phyloP scores from a whole-genome alignment of 2,113 vertebrate genomes.

The Mionectes macconnelli region DNA sequence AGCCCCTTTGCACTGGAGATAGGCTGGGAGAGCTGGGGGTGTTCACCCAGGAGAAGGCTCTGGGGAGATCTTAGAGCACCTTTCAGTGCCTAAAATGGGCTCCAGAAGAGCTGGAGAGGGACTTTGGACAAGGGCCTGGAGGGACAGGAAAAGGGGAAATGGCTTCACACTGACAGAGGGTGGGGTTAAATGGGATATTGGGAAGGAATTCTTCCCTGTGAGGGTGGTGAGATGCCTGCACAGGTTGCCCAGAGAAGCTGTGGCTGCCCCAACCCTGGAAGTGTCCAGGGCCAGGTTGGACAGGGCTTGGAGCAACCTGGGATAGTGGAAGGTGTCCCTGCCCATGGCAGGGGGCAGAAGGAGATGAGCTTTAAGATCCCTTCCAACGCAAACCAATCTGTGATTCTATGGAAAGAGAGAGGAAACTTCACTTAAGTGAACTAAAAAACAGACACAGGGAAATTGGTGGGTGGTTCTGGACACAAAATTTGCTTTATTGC shows the following conservation, averaged over 20 bases:
- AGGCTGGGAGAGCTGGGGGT: not conserved
- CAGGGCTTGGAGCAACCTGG: not conserved
- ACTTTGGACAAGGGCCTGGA: accelerated
- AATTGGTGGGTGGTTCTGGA: not conserved
- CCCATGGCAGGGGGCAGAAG: not conserved
- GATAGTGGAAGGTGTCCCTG: not conserved
- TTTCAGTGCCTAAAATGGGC: not conserved
- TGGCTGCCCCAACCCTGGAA: not conserved
- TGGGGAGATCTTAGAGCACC: accelerated
- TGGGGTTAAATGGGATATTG: accelerated
- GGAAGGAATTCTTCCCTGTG: not conserved
- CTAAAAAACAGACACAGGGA: not conserved
- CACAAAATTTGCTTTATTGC: slow-evolving; percentile 34
- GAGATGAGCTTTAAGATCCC: not conserved
- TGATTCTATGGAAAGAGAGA: not conserved
- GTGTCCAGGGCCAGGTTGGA: not conserved
- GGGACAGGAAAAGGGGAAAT: not conserved
- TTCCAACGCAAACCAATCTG: not conserved
- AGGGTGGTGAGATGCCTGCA: not conserved
- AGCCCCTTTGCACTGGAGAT: not conserved
- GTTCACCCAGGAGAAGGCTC: not conserved
- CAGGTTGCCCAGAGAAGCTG: not conserved
- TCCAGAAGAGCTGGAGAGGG: not conserved
- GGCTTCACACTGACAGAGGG: not conserved
- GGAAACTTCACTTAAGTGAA: accelerated